These are phyloP conservation scores for Microcebus murinus DNA, from an alignment of 2,113 vertebrate genomes.

Conservation along the genomic window DNA sequence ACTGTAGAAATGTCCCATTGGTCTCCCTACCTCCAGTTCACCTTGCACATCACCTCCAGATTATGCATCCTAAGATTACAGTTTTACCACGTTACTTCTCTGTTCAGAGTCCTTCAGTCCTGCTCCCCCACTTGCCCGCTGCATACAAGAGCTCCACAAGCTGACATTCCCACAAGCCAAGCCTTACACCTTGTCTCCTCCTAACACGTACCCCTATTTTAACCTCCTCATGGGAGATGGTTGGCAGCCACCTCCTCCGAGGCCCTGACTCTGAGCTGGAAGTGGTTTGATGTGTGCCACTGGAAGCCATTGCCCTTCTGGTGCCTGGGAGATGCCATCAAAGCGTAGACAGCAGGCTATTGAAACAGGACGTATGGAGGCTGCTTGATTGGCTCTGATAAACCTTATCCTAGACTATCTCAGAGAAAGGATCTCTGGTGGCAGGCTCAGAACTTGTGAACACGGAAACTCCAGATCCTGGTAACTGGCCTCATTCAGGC, in stretches of 20 bases:
- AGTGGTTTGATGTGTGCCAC: neutral
- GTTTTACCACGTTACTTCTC: neutral
- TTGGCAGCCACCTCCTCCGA: neutral
- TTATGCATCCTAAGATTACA: neutral
- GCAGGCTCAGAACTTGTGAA: neutral
- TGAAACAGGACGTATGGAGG: neutral
- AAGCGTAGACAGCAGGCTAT: neutral
- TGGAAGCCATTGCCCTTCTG: neutral
- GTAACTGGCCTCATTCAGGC: neutral
- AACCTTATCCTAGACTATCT: neutral
- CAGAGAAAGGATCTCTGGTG: neutral
- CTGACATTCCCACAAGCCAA: neutral
- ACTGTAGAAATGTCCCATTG: neutral
- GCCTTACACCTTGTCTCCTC: neutral
- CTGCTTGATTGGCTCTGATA: neutral
- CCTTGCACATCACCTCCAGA: neutral
- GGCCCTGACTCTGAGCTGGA: neutral
- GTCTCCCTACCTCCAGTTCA: neutral
- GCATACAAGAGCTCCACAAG: neutral
- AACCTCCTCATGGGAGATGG: neutral
- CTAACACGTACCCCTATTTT: neutral
- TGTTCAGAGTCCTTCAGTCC: neutral
- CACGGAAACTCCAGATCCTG: neutral
- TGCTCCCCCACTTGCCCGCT: neutral
- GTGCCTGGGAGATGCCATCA: neutral